These are phyloP conservation scores for Riptortus pedestris DNA, from an alignment of 1,140 invertebrate genomes.

Conservation along the genomic window DNA sequence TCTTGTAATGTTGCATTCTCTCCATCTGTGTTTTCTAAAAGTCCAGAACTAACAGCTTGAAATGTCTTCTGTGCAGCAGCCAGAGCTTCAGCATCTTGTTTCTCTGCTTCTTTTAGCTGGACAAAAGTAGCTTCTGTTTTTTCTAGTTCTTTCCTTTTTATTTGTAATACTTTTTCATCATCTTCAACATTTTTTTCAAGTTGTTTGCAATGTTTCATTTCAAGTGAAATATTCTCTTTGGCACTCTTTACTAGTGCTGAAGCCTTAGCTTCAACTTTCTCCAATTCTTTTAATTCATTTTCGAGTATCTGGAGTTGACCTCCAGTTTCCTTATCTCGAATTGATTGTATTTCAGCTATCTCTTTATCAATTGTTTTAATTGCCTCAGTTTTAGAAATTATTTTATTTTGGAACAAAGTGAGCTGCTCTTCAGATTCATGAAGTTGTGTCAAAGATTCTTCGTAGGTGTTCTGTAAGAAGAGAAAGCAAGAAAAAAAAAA, in stretches of 20 bases:
- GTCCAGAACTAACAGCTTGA: conserved; percentile 72
- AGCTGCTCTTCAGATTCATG: conserved; percentile 36
- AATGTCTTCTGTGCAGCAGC: conserved; percentile 63
- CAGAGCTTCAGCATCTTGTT: conserved; percentile 55
- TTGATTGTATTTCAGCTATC: conserved; percentile 42
- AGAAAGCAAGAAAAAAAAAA: no score
- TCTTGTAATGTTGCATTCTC: conserved; percentile 77
- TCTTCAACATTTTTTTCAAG: conserved; percentile 54
- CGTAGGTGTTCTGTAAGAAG: no score
- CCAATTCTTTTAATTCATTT: conserved; percentile 49
- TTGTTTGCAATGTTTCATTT: conserved; percentile 58
- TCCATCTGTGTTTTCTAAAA: conserved; percentile 68
- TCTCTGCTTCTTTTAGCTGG: conserved; percentile 54
- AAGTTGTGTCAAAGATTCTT: no score
- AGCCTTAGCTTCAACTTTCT: conserved; percentile 56
- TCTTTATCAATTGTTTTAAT: conserved; percentile 46
- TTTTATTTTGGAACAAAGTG: conserved; percentile 42
- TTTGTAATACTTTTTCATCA: conserved; percentile 53
- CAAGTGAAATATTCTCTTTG: conserved; percentile 56
- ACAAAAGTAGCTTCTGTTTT: conserved; percentile 59
- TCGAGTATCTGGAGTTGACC: conserved; percentile 56
- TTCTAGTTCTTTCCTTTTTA: conserved; percentile 55
- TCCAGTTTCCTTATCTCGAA: conserved; percentile 54
- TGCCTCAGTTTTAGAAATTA: no score
- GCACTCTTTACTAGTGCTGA: conserved; percentile 55